phyloP scores from a whole-genome alignment of 2,888 invertebrate species.

The Selenia dentaria region DNA sequence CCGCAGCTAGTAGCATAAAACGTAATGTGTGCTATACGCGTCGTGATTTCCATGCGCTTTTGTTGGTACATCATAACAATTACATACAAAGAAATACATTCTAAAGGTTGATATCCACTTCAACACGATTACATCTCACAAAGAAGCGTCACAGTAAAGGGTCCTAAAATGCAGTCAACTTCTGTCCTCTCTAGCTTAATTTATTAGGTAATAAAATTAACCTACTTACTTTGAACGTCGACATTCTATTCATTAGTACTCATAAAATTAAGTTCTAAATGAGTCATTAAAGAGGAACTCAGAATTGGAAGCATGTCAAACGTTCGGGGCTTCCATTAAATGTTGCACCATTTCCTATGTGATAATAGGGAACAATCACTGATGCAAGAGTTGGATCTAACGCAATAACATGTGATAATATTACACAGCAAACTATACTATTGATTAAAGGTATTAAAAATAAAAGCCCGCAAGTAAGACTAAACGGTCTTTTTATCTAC shows the following conservation, averaged over 20 bases:
- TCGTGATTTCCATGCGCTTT: too few species aligned
- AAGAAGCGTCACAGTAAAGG: conserved; percentile 6
- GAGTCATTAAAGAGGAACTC: conserved; percentile 29
- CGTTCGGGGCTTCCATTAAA: conserved; percentile 44
- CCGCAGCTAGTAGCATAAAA: too few species aligned
- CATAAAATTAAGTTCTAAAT: conserved; percentile 33
- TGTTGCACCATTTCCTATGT: conserved; percentile 23
- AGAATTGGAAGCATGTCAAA: conserved; percentile 39
- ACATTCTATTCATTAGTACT: conserved; percentile 33
- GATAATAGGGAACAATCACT: conserved; percentile 33
- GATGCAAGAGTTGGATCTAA: not conserved
- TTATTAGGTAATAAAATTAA: conserved; percentile 29
- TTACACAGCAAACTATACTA: too few species aligned
- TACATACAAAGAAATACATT: too few species aligned
- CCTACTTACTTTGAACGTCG: conserved; percentile 29
- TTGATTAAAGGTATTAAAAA: too few species aligned
- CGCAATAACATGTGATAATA: not conserved
- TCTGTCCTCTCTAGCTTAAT: conserved; percentile 20
- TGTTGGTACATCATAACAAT: too few species aligned
- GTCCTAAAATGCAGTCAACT: conserved; percentile 16
- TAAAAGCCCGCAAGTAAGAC: too few species aligned
- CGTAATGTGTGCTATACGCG: too few species aligned
- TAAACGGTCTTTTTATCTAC: too few species aligned
- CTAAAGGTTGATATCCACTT: too few species aligned
- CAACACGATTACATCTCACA: not conserved